Conservation (phyloP, 2,888 invertebrate genomes). For the Theristus sp. region DNA sequence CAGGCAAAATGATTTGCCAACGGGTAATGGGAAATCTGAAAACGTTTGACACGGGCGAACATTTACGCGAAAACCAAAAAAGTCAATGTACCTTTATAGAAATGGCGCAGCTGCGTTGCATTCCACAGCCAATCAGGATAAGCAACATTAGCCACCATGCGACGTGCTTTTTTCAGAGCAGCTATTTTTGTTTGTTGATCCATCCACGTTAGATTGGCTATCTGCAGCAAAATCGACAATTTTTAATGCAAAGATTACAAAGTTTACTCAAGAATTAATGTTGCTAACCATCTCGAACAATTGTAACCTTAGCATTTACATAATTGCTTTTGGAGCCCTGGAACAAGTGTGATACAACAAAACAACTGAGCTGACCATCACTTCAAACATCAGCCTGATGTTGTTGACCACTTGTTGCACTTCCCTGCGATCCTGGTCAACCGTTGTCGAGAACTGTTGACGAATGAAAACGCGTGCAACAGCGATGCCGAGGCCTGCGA, state of each 20-base stretch:
- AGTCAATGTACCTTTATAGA: neutral
- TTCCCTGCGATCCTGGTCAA: neutral
- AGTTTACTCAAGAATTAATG: too few species aligned
- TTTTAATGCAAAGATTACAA: neutral
- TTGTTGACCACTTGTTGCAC: neutral
- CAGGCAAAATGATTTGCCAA: neutral
- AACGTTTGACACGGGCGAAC: too few species aligned
- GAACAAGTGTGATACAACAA: too few species aligned
- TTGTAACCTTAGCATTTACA: too few species aligned
- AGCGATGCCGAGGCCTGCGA: neutral
- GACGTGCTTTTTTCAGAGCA: neutral
- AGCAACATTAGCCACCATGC: neutral
- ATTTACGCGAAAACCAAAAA: too few species aligned
- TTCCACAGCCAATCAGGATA: neutral
- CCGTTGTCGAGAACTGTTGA: neutral
- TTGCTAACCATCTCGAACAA: too few species aligned
- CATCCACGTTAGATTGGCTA: neutral
- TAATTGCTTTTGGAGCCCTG: too few species aligned
- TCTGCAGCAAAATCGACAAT: neutral
- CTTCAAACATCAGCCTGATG: neutral
- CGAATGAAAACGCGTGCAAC: neutral
- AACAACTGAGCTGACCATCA: too few species aligned
- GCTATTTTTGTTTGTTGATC: neutral
- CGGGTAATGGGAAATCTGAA: neutral
- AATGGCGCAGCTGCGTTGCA: neutral